Conservation (phyloP, 2,888 invertebrate species). For the Chironomus tentans region DNA sequence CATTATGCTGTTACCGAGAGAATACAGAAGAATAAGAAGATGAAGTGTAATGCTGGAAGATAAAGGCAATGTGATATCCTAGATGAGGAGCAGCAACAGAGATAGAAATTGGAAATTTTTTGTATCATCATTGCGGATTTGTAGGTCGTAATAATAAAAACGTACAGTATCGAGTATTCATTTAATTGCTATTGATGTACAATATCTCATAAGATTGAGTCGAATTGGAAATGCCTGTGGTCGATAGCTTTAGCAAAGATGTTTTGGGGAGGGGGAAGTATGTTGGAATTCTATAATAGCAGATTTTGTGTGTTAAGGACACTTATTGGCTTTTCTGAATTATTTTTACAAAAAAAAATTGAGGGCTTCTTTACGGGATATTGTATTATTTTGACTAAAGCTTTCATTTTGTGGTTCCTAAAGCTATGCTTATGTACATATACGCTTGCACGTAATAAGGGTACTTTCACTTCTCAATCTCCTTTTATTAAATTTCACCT, state of each 20-base stretch:
- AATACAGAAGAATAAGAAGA: too few relatives aligned
- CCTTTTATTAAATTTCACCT: conserved; percentile 10
- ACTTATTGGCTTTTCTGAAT: conserved; percentile 16
- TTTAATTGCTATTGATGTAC: conserved; percentile 20
- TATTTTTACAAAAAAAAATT: background rate
- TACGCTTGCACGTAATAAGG: background rate
- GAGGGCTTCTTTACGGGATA: background rate
- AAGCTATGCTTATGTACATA: too few relatives aligned
- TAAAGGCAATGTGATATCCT: too few relatives aligned
- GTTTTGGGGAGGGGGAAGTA: too few relatives aligned
- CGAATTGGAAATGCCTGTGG: background rate
- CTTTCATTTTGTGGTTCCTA: too few relatives aligned
- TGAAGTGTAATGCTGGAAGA: too few relatives aligned
- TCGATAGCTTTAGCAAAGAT: too few relatives aligned
- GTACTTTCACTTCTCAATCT: background rate
- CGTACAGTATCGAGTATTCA: background rate
- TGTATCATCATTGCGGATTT: too few relatives aligned
- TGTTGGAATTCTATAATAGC: background rate
- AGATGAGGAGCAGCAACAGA: too few relatives aligned
- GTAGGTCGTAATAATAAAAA: background rate
- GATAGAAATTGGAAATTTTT: too few relatives aligned
- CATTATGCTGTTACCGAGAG: too few relatives aligned
- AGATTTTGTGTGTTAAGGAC: conserved; percentile 13
- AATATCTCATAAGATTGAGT: background rate
- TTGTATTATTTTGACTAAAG: background rate